phyloP scores from a whole-genome alignment of 2,888 invertebrate genomes.

The Netelia virgata region DNA sequence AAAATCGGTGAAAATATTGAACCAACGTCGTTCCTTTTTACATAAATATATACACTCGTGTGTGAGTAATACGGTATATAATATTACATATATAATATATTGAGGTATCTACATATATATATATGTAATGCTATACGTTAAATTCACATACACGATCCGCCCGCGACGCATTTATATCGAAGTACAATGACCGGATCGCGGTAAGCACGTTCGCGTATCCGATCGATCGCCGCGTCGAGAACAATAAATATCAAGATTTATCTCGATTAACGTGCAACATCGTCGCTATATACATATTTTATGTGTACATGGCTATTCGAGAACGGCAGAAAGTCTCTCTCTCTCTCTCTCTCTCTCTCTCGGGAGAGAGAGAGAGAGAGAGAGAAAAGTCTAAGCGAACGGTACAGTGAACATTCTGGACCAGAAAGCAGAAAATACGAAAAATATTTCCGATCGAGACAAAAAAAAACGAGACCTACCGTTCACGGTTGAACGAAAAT shows the following conservation, averaged over 20 bases:
- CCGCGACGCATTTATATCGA: slow-evolving; percentile 75
- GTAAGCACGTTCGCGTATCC: slow-evolving; percentile 70
- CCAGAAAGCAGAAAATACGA: slow-evolving; percentile 19
- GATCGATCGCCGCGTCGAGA: slow-evolving; percentile 71
- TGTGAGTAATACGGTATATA: too few relatives aligned
- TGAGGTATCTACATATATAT: background rate
- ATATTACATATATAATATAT: too few relatives aligned
- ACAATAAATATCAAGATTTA: slow-evolving; percentile 78
- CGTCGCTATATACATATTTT: slow-evolving; percentile 43
- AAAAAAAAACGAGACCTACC: too few relatives aligned
- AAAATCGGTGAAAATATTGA: too few relatives aligned
- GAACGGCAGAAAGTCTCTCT: background rate
- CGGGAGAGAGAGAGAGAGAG: too few relatives aligned
- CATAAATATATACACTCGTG: background rate
- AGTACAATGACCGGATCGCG: slow-evolving; percentile 72
- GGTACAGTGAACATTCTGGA: background rate
- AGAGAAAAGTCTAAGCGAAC: background rate
- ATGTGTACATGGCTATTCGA: background rate
- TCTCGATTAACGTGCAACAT: slow-evolving; percentile 75
- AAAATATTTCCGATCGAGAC: too few relatives aligned
- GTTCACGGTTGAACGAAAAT: too few relatives aligned
- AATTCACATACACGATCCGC: slow-evolving; percentile 12
- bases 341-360: background rate
- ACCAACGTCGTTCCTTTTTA: background rate
- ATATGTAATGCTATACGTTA: background rate